phyloP scores from a whole-genome alignment of 2,797 vertebrate genomes.

The Cryptoprocta ferox region DNA sequence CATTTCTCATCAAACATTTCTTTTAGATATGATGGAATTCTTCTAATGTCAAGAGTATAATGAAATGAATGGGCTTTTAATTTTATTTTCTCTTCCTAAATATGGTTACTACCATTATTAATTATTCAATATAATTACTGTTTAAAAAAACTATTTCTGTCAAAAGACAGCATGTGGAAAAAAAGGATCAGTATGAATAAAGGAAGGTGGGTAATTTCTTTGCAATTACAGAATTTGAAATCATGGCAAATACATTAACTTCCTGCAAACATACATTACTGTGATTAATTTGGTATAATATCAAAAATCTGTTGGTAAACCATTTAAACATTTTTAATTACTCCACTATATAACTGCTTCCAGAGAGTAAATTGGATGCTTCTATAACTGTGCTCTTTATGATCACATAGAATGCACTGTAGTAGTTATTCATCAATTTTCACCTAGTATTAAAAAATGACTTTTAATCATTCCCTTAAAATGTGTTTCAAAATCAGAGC shows the following conservation, averaged over 20 bases:
- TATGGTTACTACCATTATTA: background rate
- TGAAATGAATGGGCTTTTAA: background rate
- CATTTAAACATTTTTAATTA: conserved; percentile 7
- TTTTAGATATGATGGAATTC: background rate
- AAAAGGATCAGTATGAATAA: background rate
- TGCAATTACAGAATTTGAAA: background rate
- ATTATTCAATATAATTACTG: background rate
- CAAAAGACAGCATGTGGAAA: background rate
- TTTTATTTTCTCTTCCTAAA: background rate
- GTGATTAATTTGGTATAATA: background rate
- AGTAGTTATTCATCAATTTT: background rate
- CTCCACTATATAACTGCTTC: background rate
- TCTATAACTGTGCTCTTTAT: background rate
- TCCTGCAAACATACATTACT: background rate
- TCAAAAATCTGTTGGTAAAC: background rate
- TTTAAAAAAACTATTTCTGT: background rate
- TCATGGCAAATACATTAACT: background rate
- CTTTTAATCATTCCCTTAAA: background rate
- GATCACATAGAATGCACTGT: background rate
- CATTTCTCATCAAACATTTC: background rate
- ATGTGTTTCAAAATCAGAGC: background rate
- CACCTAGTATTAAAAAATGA: background rate
- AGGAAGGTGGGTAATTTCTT: background rate
- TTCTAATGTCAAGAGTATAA: background rate
- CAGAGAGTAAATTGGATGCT: background rate